A percentile compares a stretch with the other conserved stretches of the same genome.
Evolutionary conservation across 2,797 vertebrate species (phyloP).

Genomic region (Apodemus agrarius): DNA sequence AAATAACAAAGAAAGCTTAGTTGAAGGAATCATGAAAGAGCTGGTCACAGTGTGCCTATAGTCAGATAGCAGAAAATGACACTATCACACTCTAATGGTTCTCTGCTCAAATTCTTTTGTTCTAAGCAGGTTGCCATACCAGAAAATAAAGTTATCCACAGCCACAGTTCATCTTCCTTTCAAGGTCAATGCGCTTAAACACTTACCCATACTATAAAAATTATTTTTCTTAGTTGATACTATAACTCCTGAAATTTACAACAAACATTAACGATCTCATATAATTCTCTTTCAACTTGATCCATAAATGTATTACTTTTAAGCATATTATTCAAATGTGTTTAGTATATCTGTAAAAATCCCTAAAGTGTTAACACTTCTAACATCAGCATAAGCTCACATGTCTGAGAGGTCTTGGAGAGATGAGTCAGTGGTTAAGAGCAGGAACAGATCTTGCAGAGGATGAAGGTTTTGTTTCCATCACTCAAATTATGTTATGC

Average conservation of each 20-base stretch:
- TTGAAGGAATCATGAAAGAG: background rate
- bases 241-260: background rate
- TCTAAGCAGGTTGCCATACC: too few species aligned
- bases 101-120: background rate
- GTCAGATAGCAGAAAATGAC: background rate
- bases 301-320: background rate
- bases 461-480: background rate
- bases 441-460: background rate
- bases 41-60: background rate
- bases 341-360: background rate
- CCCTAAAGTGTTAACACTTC: background rate
- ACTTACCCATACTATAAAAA: too few species aligned
- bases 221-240: background rate
- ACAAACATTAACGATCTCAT: background rate
- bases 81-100: too few species aligned
- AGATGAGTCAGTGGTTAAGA: background rate
- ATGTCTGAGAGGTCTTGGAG: background rate
- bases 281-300: background rate
- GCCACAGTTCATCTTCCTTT: too few species aligned
- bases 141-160: too few species aligned
- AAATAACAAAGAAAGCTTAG: background rate
- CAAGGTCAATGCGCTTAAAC: too few species aligned
- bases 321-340: background rate
- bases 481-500: background rate
- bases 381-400: background rate